phyloP scores from a whole-genome alignment of 2,888 invertebrate genomes.

The Calliopum simillimum region DNA sequence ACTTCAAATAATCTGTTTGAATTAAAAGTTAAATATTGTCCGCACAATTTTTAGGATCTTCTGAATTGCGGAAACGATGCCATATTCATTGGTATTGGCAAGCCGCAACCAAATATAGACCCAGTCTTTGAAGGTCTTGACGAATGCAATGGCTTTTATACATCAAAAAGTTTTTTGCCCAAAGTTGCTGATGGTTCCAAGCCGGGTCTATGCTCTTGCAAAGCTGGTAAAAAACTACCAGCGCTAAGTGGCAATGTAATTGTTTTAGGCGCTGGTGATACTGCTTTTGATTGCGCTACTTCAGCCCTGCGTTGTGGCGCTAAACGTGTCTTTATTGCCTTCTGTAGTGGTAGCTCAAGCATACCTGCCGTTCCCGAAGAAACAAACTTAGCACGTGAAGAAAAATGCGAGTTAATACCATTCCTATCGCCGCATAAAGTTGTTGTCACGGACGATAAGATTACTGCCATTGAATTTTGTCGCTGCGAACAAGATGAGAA shows the following conservation, averaged over 20 bases:
- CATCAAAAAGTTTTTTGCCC: conserved; percentile 94
- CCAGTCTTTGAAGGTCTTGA: conserved; percentile 82
- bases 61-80: conserved; percentile 78
- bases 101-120: conserved; percentile 88
- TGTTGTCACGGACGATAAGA: conserved; percentile 78
- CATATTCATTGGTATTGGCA: conserved; percentile 87
- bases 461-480: conserved; percentile 81
- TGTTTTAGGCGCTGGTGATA: conserved; percentile 97
- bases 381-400: conserved; percentile 94
- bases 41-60: conserved; percentile 70
- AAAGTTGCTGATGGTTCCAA: conserved; percentile 90
- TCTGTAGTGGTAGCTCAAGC: conserved; percentile 93
- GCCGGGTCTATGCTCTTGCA: conserved; percentile 86
- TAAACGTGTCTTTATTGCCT: conserved; percentile 89
- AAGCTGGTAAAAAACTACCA: conserved; percentile 74
- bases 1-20: background rate
- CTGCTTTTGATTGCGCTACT: conserved; percentile 99
- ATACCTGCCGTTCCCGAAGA: conserved; percentile 98
- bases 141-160: conserved; percentile 88
- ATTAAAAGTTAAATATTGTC: background rate
- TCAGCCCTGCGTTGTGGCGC: conserved; percentile 97
- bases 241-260: conserved; percentile 83
- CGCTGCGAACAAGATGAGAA: conserved; percentile 89
- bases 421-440: conserved; percentile 91
- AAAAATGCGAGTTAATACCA: conserved; percentile 97